These are phyloP conservation scores for Cisticola juncidis DNA, from an alignment of 2,113 vertebrate species.

Conservation along the genomic window DNA sequence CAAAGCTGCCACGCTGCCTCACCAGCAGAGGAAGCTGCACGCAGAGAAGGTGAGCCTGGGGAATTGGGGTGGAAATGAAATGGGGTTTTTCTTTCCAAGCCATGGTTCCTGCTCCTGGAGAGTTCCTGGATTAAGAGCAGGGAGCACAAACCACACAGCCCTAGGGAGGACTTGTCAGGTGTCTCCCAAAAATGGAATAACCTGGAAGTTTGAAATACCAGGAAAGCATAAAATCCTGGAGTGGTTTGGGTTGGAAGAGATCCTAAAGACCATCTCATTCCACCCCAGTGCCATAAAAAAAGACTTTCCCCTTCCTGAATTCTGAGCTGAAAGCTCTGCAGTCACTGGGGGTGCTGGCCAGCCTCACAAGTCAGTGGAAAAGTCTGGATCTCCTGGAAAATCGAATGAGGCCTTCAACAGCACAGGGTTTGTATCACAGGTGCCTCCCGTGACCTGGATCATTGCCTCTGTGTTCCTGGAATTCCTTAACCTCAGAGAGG, in stretches of 20 bases:
- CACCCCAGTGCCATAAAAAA: neutral
- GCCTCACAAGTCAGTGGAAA: neutral
- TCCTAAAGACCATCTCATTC: neutral
- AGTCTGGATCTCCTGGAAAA: neutral
- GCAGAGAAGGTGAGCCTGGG: conserved; percentile 89
- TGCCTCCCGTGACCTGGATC: neutral
- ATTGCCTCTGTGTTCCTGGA: neutral
- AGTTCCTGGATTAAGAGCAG: neutral
- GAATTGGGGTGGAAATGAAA: neutral
- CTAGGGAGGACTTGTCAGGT: neutral
- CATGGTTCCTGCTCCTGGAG: neutral
- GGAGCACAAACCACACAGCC: neutral
- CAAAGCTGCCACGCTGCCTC: conserved; percentile 93
- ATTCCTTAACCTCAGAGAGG: neutral
- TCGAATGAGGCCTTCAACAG: neutral
- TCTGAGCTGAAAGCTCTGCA: neutral
- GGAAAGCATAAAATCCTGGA: neutral
- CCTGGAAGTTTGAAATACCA: neutral
- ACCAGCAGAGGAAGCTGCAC: conserved; percentile 93
- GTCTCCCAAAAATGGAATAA: neutral
- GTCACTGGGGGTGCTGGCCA: neutral
- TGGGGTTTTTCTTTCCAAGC: neutral
- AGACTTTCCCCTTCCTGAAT: neutral
- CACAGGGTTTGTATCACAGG: neutral
- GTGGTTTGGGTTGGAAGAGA: neutral